Evolutionary conservation across 2,888 invertebrate species (phyloP).

Genomic region (Tetropium fuscum): DNA sequence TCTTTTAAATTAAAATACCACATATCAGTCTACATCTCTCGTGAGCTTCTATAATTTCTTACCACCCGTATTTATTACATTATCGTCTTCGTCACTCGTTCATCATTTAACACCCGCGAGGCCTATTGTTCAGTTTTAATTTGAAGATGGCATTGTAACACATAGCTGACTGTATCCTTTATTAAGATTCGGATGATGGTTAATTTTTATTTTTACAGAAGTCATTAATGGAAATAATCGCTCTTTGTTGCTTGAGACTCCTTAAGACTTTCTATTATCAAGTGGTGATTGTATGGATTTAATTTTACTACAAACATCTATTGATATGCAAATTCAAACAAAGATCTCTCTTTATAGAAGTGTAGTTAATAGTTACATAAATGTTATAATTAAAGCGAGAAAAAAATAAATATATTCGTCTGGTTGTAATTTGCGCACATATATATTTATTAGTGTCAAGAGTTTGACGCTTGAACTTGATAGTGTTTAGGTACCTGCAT

Average conservation of each 20-base stretch:
- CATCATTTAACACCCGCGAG: slow-evolving; percentile 49
- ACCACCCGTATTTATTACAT: no score
- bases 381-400: slow-evolving; percentile 17
- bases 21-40: no score
- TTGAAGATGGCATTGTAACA: slow-evolving; percentile 18
- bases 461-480: no score
- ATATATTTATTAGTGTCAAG: no score
- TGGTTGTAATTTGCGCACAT: no score
- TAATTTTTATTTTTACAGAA: slow-evolving; percentile 44
- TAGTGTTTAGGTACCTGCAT: no score
- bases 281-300: slow-evolving; percentile 3
- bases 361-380: slow-evolving; percentile 15
- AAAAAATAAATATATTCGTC: no score
- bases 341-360: not conserved
- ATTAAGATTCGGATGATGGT: slow-evolving; percentile 37
- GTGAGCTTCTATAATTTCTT: no score
- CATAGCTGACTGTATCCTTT: slow-evolving; percentile 14
- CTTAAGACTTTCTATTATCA: slow-evolving; percentile 33
- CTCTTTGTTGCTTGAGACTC: slow-evolving; percentile 26
- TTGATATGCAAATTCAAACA: slow-evolving; percentile 36
- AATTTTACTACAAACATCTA: slow-evolving; percentile 37
- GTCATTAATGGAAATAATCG: slow-evolving; percentile 40
- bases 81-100: slow-evolving; percentile 43
- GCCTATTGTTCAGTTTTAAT: slow-evolving; percentile 48
- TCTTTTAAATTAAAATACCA: no score